These are phyloP conservation scores for Apogon hyalosoma DNA, from an alignment of 2,797 vertebrate species.

Conservation along the genomic window DNA sequence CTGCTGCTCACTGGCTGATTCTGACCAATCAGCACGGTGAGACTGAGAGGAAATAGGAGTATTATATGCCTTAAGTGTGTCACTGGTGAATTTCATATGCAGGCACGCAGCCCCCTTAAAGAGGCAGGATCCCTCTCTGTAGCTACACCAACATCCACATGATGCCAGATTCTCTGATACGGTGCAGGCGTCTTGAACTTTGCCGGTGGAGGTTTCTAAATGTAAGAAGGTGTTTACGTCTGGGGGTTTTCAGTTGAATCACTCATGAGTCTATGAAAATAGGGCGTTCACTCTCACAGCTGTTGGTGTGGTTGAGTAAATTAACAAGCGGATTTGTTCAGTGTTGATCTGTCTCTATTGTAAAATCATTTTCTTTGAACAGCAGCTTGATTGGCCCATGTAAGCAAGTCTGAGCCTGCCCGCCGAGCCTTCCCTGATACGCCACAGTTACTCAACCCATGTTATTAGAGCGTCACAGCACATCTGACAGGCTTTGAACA, in stretches of 20 bases:
- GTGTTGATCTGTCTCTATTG: conserved; percentile 35
- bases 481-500: background rate
- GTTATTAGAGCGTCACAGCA: conserved; percentile 4
- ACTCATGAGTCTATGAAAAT: conserved; percentile 23
- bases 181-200: conserved; percentile 46
- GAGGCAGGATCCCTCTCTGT: conserved; percentile 36
- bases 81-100: conserved; percentile 54
- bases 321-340: conserved; percentile 50
- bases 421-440: background rate
- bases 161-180: conserved; percentile 22
- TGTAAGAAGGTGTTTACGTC: conserved; percentile 10
- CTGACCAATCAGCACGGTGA: conserved; percentile 62
- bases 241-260: conserved; percentile 43
- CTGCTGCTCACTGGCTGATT: conserved; percentile 52
- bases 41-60: conserved; percentile 51
- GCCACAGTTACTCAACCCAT: conserved; percentile 7
- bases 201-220: conserved; percentile 8
- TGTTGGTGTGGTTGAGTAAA: conserved; percentile 43
- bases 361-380: conserved; percentile 20
- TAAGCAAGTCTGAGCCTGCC: conserved; percentile 56
- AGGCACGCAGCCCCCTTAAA: conserved; percentile 54
- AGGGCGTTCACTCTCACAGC: conserved; percentile 49
- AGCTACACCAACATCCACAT: conserved; percentile 27
- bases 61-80: conserved; percentile 45
- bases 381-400: conserved; percentile 16